Evolutionary conservation across 1,140 invertebrate species (phyloP), one percentile per base, ranked within the genome.

Genomic region (Macrobrachium rosenbergii): DNA sequence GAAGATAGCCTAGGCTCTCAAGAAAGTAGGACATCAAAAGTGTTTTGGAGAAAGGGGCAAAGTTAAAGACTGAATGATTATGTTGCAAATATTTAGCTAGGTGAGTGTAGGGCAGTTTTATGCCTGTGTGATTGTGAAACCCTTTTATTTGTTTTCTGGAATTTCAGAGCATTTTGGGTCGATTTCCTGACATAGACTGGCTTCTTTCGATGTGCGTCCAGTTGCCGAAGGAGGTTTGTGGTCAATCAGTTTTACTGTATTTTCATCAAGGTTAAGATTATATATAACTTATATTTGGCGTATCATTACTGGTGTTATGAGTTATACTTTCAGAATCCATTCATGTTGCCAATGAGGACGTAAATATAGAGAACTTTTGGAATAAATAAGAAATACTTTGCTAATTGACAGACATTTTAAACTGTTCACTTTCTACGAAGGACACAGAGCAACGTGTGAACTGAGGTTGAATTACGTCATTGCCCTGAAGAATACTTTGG

Each of bases 391-490:
- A 28, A 21, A 17, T 12, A 12, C 6, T 12, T 52, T 52, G 7
- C 52, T 52, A 37, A 37, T 37, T 52, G 52, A 52, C 0, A 5
- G 52, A 52, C 52, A 52, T 52, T 52, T 52, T 52, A 10, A 19
- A 23, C 21, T 52, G 2, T 62, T 52, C 43, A 19, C 37, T 7
- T 17, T 10, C 6, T 28, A 19, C 0, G 2, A 79, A 90, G 89
- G 89, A 90, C 60, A 90, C 85, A 28, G 88, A 90, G 62, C 77
- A 83, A 28, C 85, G 88, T 91, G 92, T 60, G 96, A 97, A 90
- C 94, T 94, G 28, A 95, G 96, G 91, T 93, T 98, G 52, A 96
- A 96, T 91, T 95, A 96, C 90, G 93, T 95, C 5, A 93, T 98
- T 6, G 92, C 95, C 11, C 91, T 98, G 60, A 98, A 98, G 92